phyloP scores from a whole-genome alignment of 2,797 vertebrate genomes.

The Sphenopsis melanotis region DNA sequence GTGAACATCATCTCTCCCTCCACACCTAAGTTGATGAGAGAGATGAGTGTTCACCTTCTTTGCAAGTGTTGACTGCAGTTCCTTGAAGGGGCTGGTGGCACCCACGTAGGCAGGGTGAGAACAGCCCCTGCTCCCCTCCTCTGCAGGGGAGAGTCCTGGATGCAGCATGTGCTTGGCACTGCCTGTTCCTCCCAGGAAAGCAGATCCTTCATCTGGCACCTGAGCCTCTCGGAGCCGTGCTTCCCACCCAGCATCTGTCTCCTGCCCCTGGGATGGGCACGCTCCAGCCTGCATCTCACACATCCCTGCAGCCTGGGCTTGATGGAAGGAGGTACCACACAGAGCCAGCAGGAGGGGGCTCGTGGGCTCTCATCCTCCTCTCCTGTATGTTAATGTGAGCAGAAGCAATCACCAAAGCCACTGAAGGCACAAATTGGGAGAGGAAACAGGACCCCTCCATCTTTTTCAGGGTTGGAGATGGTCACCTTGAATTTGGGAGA shows the following conservation, averaged over 20 bases:
- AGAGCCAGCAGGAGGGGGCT: not conserved
- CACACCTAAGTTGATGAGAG: not conserved
- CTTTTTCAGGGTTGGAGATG: not conserved
- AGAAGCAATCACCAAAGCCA: not conserved
- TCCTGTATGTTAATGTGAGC: not conserved
- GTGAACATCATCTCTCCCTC: not conserved
- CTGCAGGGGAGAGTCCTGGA: not conserved
- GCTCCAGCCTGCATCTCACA: not conserved
- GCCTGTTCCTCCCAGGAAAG: not conserved
- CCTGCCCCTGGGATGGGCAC: not conserved
- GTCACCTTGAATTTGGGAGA: not conserved
- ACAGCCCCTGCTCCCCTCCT: slow-evolving; percentile 1
- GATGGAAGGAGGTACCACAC: not conserved
- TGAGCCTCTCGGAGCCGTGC: not conserved
- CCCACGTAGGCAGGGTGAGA: not conserved
- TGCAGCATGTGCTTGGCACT: not conserved
- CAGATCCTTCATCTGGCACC: slow-evolving; percentile 35
- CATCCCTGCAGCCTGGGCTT: not conserved
- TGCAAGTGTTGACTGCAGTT: not conserved
- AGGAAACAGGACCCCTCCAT: not conserved
- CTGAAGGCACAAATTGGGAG: not conserved
- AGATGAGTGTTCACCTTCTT: not conserved
- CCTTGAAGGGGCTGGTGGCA: not conserved
- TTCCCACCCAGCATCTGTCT: slow-evolving; percentile 42
- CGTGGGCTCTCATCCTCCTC: not conserved